These are phyloP conservation scores for Rhineura floridana DNA, from an alignment of 2,113 vertebrate species.

Conservation along the genomic window DNA sequence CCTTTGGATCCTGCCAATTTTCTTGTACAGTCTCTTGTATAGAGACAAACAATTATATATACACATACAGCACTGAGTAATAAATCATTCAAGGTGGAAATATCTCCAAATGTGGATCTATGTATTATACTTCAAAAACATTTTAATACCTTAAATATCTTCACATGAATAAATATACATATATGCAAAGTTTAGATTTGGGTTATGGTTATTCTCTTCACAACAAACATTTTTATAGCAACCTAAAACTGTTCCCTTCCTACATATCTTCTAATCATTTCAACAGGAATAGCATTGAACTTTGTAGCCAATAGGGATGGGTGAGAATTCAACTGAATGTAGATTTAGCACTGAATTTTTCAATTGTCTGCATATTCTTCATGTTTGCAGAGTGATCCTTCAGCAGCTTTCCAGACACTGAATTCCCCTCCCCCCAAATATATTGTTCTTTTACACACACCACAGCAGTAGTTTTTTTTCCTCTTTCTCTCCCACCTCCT, in stretches of 20 bases:
- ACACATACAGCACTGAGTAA: constrained; percentile 28
- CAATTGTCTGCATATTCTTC: too few relatives aligned
- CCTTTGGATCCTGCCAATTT: neutral
- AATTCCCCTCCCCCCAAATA: too few relatives aligned
- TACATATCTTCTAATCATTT: neutral
- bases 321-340: too few relatives aligned
- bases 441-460: too few relatives aligned
- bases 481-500: too few relatives aligned
- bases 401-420: too few relatives aligned
- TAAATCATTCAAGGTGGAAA: constrained; percentile 3
- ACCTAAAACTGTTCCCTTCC: neutral
- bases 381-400: too few relatives aligned
- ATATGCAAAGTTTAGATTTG: neutral
- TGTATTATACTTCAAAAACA: neutral
- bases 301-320: neutral
- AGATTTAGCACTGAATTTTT: too few relatives aligned
- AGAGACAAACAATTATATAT: constrained; percentile 6
- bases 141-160: neutral
- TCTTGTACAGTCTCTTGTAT: constrained; percentile 28
- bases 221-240: neutral
- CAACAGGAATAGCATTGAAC: neutral
- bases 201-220: neutral
- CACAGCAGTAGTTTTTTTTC: too few relatives aligned
- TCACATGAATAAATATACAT: neutral
- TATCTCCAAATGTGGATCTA: neutral